phyloP scores from a whole-genome alignment of 2,888 invertebrate genomes.

The Zonitis immaculata region DNA sequence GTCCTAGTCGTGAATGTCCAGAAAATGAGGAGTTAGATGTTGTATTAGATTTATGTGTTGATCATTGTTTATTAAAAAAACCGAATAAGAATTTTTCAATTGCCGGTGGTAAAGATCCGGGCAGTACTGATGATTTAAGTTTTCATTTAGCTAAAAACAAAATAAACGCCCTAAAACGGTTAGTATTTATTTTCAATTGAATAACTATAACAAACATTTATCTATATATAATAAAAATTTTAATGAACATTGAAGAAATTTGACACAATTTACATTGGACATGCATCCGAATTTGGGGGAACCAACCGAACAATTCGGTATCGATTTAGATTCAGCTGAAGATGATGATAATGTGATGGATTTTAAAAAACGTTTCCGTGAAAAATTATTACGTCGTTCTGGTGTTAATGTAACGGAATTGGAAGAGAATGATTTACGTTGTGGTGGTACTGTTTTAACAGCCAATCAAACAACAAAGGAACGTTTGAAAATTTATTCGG shows the following conservation, averaged over 20 bases:
- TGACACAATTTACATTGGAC: constrained; percentile 46
- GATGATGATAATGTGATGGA: constrained; percentile 71
- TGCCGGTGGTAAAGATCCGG: constrained; percentile 47
- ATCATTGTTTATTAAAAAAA: constrained; percentile 64
- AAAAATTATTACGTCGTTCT: constrained; percentile 58
- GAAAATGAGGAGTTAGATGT: constrained; percentile 69
- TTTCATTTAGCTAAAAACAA: constrained; percentile 51
- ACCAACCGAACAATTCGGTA: constrained; percentile 70
- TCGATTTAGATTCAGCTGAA: constrained; percentile 69
- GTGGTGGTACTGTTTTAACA: constrained; percentile 66
- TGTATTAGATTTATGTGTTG: constrained; percentile 66
- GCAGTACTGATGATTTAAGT: constrained; percentile 54
- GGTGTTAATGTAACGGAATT: constrained; percentile 71
- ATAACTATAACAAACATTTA: too few relatives aligned
- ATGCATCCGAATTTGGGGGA: constrained; percentile 72
- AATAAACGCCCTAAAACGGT: constrained; percentile 9
- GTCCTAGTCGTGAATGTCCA: constrained; percentile 73
- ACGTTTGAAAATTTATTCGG: constrained; percentile 57
- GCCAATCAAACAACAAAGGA: constrained; percentile 61
- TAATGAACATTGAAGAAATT: constrained; percentile 11
- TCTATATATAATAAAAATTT: constrained; percentile 6
- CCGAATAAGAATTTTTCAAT: constrained; percentile 38
- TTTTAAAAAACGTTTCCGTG: constrained; percentile 66
- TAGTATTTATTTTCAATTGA: neutral
- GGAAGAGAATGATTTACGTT: constrained; percentile 68